Evolutionary conservation across 1,140 invertebrate species (phyloP), one percentile per base, ranked within the genome.

Genomic region (Heliothis subflexa): DNA sequence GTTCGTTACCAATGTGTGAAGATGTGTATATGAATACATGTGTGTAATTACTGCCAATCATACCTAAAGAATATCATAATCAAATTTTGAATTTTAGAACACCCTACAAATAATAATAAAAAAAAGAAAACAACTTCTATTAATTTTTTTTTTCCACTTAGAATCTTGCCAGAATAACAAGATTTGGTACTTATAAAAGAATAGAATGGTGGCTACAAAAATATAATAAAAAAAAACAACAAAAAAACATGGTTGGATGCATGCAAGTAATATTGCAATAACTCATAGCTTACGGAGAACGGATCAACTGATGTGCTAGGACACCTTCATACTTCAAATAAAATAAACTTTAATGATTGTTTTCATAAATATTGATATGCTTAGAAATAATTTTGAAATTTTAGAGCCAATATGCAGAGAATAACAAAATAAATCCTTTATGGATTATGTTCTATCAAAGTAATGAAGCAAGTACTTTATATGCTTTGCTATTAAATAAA

Each of bases 241-340:
- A 75, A 7, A 16, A 16, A 21, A 78, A 10, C 25, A 40, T 40
- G 33, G 33, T 40, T 40, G 62, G 40, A 49, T 68, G 59, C 76
- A 83, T 83, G 79, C 81, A 83, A 62, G 79, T 79, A 83, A 62
- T 59, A 40, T 40, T 47, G 73, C 16, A 81, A 80, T 33, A 83
- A 79, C 62, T 18, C 50, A 50, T 68, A 68, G 74, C 83, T 85
- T 83, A 85, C 83, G n/a, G n/a, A n/a, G n/a, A n/a, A n/a, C n/a
- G 64, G 47, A 76, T 78, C 52, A 28, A 75, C 74, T 52, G 73
- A 54, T 71, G 77, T 70, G 80, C 71, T 77, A 80, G 83, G 80
- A 59, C 33, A 79, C 72, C 79, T 77, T 83, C 76, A 81, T 79
- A 74, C 50, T 50, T 25, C 25, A 74, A 68, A 57, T 78, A 50